Conservation (phyloP, 2,888 invertebrate genomes). For the Charanyca ferruginea region DNA sequence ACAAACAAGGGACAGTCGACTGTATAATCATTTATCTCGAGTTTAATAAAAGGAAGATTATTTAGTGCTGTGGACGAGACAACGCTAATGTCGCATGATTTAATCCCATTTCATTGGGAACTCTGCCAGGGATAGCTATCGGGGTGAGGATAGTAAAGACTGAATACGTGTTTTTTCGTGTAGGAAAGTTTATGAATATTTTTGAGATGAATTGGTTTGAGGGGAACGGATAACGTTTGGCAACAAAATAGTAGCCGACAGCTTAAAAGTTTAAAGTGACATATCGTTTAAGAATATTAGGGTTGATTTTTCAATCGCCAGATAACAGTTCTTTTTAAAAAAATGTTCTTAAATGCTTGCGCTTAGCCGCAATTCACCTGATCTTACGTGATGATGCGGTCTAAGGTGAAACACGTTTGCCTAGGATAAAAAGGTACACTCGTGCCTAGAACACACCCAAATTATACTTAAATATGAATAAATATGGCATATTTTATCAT, state of each 20-base stretch:
- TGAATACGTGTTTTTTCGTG: constrained; percentile 50
- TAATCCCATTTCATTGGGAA: constrained; percentile 89
- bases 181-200: constrained; percentile 29
- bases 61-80: constrained; percentile 85
- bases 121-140: constrained; percentile 77
- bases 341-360: too few relatives aligned
- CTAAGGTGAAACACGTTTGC: too few relatives aligned
- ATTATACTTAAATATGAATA: too few relatives aligned
- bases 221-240: background rate
- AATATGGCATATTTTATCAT: too few relatives aligned
- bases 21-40: constrained; percentile 91
- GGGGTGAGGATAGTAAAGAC: constrained; percentile 50
- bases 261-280: background rate
- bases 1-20: constrained; percentile 83
- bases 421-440: too few relatives aligned
- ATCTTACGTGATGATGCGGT: too few relatives aligned
- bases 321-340: too few relatives aligned
- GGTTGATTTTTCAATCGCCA: too few relatives aligned
- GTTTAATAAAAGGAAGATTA: constrained; percentile 91
- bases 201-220: constrained; percentile 15
- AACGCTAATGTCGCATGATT: constrained; percentile 89
- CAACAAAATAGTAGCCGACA: background rate
- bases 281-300: background rate
- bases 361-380: too few relatives aligned
- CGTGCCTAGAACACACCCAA: too few relatives aligned